Base-by-base conservation (phyloP, 2,113 vertebrate species). In the Shinisaurus crocodilurus region DNA sequence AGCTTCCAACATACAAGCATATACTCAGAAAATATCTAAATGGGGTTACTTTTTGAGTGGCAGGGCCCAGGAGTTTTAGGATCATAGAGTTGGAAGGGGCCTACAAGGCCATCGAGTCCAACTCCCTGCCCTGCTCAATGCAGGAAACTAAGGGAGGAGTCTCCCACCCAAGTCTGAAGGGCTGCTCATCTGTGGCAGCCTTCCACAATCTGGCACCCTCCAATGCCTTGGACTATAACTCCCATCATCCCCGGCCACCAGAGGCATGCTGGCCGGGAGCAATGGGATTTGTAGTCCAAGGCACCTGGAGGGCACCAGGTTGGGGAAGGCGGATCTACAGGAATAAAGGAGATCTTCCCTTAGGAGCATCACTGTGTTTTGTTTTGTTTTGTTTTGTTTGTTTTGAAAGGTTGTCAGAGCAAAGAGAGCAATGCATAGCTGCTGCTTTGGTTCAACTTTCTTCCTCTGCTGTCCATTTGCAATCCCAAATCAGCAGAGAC, bases 41-140 rank as follows among this genome's bases (percentile, higher is more conserved):
- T 0, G 0, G 89, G 69, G 81, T 85, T 0, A 74, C 90, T 57
- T 10, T 85, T n/a, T 65, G 0, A 0, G 45, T 9, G 60, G 20
- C 34, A 60, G 27, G 82, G 87, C 74, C 95, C 5, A 29, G 40
- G n/a, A n/a, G n/a, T n/a, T n/a, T n/a, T n/a, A n/a, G n/a, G n/a
- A n/a, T n/a, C n/a, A n/a, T n/a, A n/a, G n/a, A n/a, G n/a, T n/a
- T n/a, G n/a, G n/a, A n/a, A n/a, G n/a, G n/a, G n/a, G n/a, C n/a
- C n/a, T n/a, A n/a, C n/a, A n/a, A n/a, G n/a, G n/a, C n/a, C n/a
- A n/a, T n/a, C n/a, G n/a, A n/a, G n/a, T n/a, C n/a, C n/a, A n/a
- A n/a, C n/a, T n/a, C n/a, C n/a, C n/a, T n/a, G n/a, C n/a, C n/a
- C n/a, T n/a, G n/a, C n/a, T n/a, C n/a, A n/a, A n/a, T n/a, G n/a